A percentile compares a stretch with the other conserved stretches of the same genome.
These are phyloP conservation scores for Agrypnus murinus DNA, from an alignment of 2,888 invertebrate species.

Conservation along the genomic window DNA sequence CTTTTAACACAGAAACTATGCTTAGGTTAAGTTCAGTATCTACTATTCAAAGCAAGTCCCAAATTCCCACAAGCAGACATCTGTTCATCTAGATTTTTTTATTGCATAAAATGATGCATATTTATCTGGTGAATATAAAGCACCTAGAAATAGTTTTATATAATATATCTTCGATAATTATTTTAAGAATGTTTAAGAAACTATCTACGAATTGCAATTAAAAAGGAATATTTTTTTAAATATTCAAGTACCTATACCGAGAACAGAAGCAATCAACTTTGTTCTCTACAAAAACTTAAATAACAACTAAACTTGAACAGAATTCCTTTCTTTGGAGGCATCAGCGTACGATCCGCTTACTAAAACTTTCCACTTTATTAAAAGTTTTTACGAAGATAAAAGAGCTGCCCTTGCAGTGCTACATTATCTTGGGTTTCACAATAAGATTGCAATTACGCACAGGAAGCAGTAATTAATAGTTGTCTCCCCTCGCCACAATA, in stretches of 20 bases:
- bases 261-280: conserved; percentile 24
- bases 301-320: conserved; percentile 38
- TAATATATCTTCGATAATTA: not conserved
- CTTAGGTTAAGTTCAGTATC: conserved; percentile 1
- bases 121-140: conserved; percentile 8
- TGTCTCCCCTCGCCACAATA: conserved; percentile 39
- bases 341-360: conserved; percentile 41
- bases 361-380: conserved; percentile 47
- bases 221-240: conserved; percentile 4
- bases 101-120: not conserved
- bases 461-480: conserved; percentile 44
- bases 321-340: conserved; percentile 38
- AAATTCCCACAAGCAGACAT: conserved; percentile 9
- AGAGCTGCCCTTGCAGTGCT: conserved; percentile 35
- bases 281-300: conserved; percentile 33
- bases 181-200: no score
- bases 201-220: no score
- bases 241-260: not conserved
- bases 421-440: conserved; percentile 40
- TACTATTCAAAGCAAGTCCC: conserved; percentile 19
- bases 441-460: conserved; percentile 44
- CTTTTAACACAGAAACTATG: not conserved
- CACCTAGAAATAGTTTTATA: not conserved
- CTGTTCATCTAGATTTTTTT: not conserved
- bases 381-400: conserved; percentile 43